A percentile compares a stretch with the other conserved stretches of the same genome.
Conservation (phyloP, 2,113 vertebrate genomes). For the Eleginops maclovinus region DNA sequence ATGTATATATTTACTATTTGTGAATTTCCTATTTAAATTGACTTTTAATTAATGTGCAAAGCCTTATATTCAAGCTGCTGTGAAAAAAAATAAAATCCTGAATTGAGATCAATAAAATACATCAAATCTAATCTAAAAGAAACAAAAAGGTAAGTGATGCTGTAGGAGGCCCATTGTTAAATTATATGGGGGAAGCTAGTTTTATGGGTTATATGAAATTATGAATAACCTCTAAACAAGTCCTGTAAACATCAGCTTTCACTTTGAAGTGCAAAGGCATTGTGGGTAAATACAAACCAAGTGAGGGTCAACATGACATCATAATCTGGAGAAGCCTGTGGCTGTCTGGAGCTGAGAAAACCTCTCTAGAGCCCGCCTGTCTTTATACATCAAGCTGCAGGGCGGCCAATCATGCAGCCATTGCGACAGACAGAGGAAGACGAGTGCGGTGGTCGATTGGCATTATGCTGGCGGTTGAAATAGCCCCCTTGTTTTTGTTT, state of each 20-base stretch:
- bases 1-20: no score
- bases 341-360: constrained; percentile 47
- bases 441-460: constrained; percentile 72
- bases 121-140: no score
- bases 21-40: no score
- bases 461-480: constrained; percentile 80
- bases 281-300: constrained; percentile 39
- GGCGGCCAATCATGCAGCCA: constrained; percentile 60
- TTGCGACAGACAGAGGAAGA: constrained; percentile 58
- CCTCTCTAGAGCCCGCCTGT: constrained; percentile 42
- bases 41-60: no score
- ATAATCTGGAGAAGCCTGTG: constrained; percentile 34
- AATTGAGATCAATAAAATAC: no score
- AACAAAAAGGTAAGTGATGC: no score
- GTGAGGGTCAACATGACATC: constrained; percentile 47
- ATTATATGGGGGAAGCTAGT: constrained; percentile 7
- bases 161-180: constrained; percentile 10
- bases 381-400: constrained; percentile 64
- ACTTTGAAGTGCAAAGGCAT: constrained; percentile 2
- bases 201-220: constrained; percentile 10
- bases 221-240: constrained; percentile 3
- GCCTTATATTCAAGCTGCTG: no score
- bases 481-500: constrained; percentile 82
- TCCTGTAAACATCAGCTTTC: constrained; percentile 7
- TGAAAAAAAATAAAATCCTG: no score